These are phyloP conservation scores for Acrobasis suavella DNA, from an alignment of 2,888 invertebrate species.

Conservation along the genomic window DNA sequence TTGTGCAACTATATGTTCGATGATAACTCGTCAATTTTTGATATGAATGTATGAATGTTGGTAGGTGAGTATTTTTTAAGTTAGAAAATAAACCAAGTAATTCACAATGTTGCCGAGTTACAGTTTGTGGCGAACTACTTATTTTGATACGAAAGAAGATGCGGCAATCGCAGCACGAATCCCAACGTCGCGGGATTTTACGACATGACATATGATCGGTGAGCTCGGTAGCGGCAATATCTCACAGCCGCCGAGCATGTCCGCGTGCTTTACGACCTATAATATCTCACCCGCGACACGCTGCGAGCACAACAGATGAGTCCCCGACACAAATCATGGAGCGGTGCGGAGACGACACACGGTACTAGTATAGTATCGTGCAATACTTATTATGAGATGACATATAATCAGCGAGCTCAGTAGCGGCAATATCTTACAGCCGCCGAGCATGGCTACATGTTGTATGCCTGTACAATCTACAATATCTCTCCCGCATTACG, in stretches of 20 bases:
- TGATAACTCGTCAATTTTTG: too few relatives aligned
- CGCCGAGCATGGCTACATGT: conserved; percentile 30
- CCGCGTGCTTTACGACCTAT: conserved; percentile 37
- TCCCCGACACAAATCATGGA: background rate
- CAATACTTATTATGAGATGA: too few relatives aligned
- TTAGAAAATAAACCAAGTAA: too few relatives aligned
- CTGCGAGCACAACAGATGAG: conserved; percentile 31
- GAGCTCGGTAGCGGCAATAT: conserved; percentile 23
- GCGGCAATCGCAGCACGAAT: background rate
- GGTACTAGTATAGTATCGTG: too few relatives aligned
- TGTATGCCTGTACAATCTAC: conserved; percentile 38
- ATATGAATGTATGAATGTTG: too few relatives aligned
- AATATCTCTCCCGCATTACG: conserved; percentile 38
- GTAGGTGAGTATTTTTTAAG: too few relatives aligned
- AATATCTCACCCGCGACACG: conserved; percentile 38
- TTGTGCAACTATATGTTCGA: too few relatives aligned
- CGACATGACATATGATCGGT: conserved; percentile 15
- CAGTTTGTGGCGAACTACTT: background rate
- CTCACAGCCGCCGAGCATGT: conserved; percentile 26
- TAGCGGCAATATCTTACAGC: conserved; percentile 25
- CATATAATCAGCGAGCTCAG: background rate
- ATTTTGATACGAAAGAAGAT: background rate
- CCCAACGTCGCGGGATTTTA: background rate
- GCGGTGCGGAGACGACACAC: background rate
- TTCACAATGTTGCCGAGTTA: too few relatives aligned